A percentile compares a stretch with the other conserved stretches of the same genome.
Evolutionary conservation across 2,888 invertebrate genomes (phyloP).

Genomic region (Thecocarcelia acutangulata): DNA sequence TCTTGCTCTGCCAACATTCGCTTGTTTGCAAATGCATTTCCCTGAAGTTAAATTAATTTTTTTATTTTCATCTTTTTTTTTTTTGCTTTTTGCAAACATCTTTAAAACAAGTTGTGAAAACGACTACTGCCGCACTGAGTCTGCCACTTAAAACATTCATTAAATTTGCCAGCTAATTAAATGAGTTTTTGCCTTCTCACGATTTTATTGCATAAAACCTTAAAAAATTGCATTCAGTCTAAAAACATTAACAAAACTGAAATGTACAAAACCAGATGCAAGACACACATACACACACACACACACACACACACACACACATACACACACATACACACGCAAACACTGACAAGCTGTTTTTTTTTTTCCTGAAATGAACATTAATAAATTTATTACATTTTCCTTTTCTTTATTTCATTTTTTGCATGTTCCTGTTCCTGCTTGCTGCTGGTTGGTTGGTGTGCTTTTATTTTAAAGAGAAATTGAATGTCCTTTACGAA

Average conservation of each 20-base stretch:
- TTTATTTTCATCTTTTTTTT: background rate
- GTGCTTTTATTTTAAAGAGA: slow-evolving; percentile 83
- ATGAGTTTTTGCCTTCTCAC: slow-evolving; percentile 22
- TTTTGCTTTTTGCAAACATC: background rate
- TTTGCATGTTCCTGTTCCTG: background rate
- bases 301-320: background rate
- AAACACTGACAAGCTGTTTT: background rate
- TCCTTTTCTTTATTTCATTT: slow-evolving; percentile 5
- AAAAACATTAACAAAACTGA: slow-evolving; percentile 13
- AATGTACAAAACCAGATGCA: slow-evolving; percentile 16
- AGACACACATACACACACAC: background rate
- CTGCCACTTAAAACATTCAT: slow-evolving; percentile 51
- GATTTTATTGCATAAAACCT: slow-evolving; percentile 2
- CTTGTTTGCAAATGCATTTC: background rate
- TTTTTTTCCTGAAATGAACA: slow-evolving; percentile 6
- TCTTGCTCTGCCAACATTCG: background rate
- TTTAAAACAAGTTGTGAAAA: background rate
- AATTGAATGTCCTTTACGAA: slow-evolving; percentile 91
- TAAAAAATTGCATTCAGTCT: background rate
- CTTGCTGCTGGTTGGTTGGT: background rate
- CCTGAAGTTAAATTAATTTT: too few relatives aligned
- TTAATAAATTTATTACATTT: slow-evolving; percentile 54
- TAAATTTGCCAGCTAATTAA: slow-evolving; percentile 57
- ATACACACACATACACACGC: background rate
- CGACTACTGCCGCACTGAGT: background rate